A percentile compares a stretch with the other conserved stretches of the same genome.
Evolutionary conservation across 2,797 vertebrate species (phyloP).

Genomic region (Tragopan temminckii): DNA sequence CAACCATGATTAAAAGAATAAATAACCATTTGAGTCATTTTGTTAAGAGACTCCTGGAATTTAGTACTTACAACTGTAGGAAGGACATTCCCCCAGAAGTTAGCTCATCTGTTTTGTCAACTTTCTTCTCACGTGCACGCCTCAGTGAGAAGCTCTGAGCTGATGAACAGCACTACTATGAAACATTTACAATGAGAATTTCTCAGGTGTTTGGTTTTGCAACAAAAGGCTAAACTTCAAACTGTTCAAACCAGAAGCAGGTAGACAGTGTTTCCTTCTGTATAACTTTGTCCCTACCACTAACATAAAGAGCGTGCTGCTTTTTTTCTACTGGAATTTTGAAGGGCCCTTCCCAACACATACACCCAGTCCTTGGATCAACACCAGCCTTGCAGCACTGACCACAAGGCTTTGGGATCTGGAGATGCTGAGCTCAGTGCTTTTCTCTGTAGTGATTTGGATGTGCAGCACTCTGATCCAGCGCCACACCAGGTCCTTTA

Average conservation of each 20-base stretch:
- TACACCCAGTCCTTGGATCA: accelerated
- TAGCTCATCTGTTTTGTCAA: constrained; percentile 18
- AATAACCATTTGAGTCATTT: background rate
- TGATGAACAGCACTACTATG: background rate
- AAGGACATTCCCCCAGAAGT: background rate
- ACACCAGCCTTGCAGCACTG: background rate
- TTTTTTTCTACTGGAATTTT: background rate
- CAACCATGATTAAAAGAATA: background rate
- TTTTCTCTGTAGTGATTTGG: background rate
- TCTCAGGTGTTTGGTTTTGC: background rate
- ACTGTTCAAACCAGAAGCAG: background rate
- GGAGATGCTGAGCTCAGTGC: background rate
- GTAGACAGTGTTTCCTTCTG: background rate
- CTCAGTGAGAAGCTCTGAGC: background rate
- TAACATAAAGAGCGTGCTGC: accelerated
- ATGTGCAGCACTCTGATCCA: accelerated
- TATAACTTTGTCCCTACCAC: background rate
- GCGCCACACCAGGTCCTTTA: background rate
- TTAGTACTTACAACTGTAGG: background rate
- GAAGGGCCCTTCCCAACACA: background rate
- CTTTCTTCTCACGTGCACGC: constrained; percentile 1
- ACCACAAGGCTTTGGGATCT: background rate
- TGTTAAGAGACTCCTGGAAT: background rate
- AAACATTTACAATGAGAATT: background rate
- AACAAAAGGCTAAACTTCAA: background rate